A percentile compares a stretch with the other conserved stretches of the same genome.
phyloP scores from a whole-genome alignment of 2,113 vertebrate species.

The Phaethon lepturus region DNA sequence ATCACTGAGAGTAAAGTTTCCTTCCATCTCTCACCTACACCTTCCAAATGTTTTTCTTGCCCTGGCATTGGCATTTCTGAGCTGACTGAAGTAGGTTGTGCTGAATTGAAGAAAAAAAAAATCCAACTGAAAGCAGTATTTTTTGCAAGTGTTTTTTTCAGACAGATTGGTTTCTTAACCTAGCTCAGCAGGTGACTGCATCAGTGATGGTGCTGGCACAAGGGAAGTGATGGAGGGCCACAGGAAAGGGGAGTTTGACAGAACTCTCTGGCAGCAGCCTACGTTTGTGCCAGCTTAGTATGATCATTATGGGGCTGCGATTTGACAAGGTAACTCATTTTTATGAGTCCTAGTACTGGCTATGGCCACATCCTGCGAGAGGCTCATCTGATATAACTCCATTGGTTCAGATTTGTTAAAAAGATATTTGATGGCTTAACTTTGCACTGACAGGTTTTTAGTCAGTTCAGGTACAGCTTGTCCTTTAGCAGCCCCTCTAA shows the following conservation, averaged over 20 bases:
- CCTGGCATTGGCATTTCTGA: not conserved
- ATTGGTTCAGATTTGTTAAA: not conserved
- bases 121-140: not conserved
- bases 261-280: not conserved
- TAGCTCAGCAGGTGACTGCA: not conserved
- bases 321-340: not conserved
- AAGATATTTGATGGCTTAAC: not conserved
- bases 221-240: not conserved
- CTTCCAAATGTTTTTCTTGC: not conserved
- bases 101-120: not conserved
- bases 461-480: not conserved
- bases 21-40: not conserved
- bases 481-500: not conserved
- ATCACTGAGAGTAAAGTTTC: not conserved
- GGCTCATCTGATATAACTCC: not conserved
- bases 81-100: not conserved
- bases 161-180: not conserved
- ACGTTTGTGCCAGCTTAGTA: not conserved
- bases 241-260: not conserved
- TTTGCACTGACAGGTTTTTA: not conserved
- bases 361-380: not conserved
- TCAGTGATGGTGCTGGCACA: not conserved
- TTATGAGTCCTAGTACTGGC: not conserved
- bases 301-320: not conserved
- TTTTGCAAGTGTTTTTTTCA: not conserved